phyloP scores from a whole-genome alignment of 2,797 vertebrate species.

The Vireo griseus region DNA sequence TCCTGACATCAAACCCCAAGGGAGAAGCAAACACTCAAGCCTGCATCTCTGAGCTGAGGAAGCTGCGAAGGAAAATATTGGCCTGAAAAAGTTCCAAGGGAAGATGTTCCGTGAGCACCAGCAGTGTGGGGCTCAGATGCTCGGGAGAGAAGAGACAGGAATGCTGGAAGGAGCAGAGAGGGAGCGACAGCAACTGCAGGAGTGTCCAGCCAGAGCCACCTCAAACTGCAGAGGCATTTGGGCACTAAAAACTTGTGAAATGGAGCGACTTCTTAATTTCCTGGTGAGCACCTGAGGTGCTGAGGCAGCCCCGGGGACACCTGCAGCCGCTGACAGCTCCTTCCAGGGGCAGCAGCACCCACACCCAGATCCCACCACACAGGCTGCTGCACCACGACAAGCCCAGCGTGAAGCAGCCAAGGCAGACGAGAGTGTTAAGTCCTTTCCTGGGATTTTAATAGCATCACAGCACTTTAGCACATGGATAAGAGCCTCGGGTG shows the following conservation, averaged over 20 bases:
- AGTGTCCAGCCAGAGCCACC: rapidly evolving
- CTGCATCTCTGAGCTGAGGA: neutral
- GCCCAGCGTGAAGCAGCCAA: neutral
- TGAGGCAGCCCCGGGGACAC: neutral
- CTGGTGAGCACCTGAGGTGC: neutral
- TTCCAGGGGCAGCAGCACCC: neutral
- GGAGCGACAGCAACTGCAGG: rapidly evolving
- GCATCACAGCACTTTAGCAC: neutral
- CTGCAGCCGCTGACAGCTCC: rapidly evolving
- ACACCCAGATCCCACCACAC: rapidly evolving
- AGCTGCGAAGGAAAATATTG: neutral
- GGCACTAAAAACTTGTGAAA: neutral
- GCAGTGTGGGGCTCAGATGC: rapidly evolving
- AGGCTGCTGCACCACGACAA: rapidly evolving
- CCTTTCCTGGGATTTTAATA: neutral
- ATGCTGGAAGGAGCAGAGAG: neutral
- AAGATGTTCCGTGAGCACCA: rapidly evolving
- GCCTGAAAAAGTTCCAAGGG: neutral
- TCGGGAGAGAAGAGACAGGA: neutral
- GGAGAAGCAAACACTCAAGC: neutral
- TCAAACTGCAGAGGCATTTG: rapidly evolving
- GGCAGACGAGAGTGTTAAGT: neutral
- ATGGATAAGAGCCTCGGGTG: neutral
- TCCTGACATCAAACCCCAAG: neutral
- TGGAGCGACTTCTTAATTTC: rapidly evolving